phyloP scores from a whole-genome alignment of 2,888 invertebrate genomes.

The Trissonchulus sp. region DNA sequence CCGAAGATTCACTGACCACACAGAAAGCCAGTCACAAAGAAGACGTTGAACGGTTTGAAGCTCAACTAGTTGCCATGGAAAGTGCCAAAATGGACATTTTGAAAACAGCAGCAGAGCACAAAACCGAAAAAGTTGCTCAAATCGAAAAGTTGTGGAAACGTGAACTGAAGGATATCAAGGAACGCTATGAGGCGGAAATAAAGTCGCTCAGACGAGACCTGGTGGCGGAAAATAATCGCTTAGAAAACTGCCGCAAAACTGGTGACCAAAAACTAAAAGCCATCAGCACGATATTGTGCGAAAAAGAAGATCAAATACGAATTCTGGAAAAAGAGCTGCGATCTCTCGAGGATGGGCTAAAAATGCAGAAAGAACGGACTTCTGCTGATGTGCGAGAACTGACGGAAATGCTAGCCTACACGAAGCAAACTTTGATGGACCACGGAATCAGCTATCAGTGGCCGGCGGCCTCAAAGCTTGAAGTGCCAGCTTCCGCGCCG shows the following conservation, averaged over 20 bases:
- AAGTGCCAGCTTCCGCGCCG: no score
- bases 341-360: slow-evolving; percentile 10
- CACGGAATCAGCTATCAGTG: not conserved
- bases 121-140: not conserved
- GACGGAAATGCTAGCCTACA: not conserved
- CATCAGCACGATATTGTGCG: not conserved
- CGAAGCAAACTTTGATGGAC: not conserved
- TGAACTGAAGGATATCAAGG: not conserved
- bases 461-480: no score
- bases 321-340: slow-evolving; percentile 22
- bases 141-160: slow-evolving; percentile 8
- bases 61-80: slow-evolving; percentile 8
- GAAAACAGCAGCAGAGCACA: not conserved
- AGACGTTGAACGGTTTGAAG: slow-evolving; percentile 4
- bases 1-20: not conserved
- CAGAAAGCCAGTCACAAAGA: not conserved
- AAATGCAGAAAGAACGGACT: not conserved
- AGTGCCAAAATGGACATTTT: slow-evolving; percentile 9
- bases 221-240: slow-evolving; percentile 15
- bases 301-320: slow-evolving; percentile 19
- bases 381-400: not conserved
- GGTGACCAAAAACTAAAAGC: not conserved
- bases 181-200: slow-evolving; percentile 17
- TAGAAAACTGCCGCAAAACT: slow-evolving; percentile 21
- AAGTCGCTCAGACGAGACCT: slow-evolving; percentile 16